A percentile compares a stretch with the other conserved stretches of the same genome.
phyloP scores from a whole-genome alignment of 2,113 vertebrate genomes.

The Podarcis cretensis region DNA sequence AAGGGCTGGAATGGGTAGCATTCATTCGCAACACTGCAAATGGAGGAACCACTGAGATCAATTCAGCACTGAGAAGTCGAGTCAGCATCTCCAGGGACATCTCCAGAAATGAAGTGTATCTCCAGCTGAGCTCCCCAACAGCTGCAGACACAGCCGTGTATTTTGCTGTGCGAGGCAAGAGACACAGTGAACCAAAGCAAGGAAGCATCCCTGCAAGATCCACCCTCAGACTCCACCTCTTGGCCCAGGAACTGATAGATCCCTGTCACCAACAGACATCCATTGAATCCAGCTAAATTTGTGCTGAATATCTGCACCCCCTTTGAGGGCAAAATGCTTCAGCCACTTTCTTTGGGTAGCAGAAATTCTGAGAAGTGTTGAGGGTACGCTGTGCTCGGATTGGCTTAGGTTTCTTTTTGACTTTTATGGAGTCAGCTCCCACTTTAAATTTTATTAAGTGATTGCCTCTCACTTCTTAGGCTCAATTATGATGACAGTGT shows the following conservation, averaged over 20 bases:
- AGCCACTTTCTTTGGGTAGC: no score
- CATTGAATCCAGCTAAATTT: no score
- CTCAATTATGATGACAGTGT: no score
- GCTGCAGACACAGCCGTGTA: slow-evolving; percentile 21
- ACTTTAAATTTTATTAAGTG: no score
- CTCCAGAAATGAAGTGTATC: slow-evolving; percentile 5
- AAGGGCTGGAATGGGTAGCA: slow-evolving; percentile 55
- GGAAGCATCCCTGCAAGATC: neutral
- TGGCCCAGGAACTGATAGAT: neutral
- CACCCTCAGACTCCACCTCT: neutral
- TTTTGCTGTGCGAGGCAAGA: neutral
- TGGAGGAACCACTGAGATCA: neutral
- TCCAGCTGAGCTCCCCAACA: slow-evolving; percentile 32
- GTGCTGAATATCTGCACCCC: no score
- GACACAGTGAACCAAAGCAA: neutral
- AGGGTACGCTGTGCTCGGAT: no score
- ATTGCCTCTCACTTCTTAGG: no score
- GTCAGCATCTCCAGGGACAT: neutral
- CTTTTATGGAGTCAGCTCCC: no score
- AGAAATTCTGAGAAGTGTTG: no score
- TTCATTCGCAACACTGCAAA: fast-evolving
- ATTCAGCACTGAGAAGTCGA: slow-evolving; percentile 8
- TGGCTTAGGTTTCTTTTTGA: no score
- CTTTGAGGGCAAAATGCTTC: no score
- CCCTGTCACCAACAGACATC: no score